A percentile compares a stretch with the other conserved stretches of the same genome.
phyloP scores from a whole-genome alignment of 2,888 invertebrate species.

The Drosophila yooni region DNA sequence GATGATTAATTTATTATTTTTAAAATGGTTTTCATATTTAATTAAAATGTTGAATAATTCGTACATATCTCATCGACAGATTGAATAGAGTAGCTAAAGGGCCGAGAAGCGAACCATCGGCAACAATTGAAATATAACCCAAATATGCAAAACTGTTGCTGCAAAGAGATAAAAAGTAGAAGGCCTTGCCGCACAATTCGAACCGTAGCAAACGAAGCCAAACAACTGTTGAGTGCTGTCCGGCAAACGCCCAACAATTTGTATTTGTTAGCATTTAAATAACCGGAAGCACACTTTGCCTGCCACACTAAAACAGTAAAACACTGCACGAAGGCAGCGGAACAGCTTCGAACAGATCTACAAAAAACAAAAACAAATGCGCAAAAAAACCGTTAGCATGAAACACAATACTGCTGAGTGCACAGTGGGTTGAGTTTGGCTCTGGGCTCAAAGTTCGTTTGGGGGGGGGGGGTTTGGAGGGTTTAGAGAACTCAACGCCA shows the following conservation, averaged over 20 bases:
- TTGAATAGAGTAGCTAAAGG: background rate
- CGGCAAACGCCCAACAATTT: conserved; percentile 68
- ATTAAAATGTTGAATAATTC: background rate
- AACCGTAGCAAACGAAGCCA: conserved; percentile 39
- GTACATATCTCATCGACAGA: background rate
- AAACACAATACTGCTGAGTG: conserved; percentile 46
- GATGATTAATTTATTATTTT: background rate
- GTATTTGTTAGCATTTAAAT: conserved; percentile 80
- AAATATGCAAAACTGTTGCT: conserved; percentile 57
- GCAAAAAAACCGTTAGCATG: conserved; percentile 27
- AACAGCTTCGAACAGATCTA: conserved; percentile 45
- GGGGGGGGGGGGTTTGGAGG: background rate
- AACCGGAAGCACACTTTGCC: conserved; percentile 68
- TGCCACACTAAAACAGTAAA: conserved; percentile 35
- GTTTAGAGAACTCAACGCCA: conserved; percentile 7
- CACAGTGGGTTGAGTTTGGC: background rate
- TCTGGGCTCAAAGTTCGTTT: background rate
- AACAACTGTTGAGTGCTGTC: conserved; percentile 76
- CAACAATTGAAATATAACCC: conserved; percentile 59
- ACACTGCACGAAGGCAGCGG: conserved; percentile 30
- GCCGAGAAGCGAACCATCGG: background rate
- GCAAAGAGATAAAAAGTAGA: conserved; percentile 43
- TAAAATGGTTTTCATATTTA: background rate
- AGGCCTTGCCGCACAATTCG: conserved; percentile 34
- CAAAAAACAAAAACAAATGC: conserved; percentile 34